These are phyloP conservation scores for Tyto alba DNA, from an alignment of 2,113 vertebrate genomes.

Conservation along the genomic window DNA sequence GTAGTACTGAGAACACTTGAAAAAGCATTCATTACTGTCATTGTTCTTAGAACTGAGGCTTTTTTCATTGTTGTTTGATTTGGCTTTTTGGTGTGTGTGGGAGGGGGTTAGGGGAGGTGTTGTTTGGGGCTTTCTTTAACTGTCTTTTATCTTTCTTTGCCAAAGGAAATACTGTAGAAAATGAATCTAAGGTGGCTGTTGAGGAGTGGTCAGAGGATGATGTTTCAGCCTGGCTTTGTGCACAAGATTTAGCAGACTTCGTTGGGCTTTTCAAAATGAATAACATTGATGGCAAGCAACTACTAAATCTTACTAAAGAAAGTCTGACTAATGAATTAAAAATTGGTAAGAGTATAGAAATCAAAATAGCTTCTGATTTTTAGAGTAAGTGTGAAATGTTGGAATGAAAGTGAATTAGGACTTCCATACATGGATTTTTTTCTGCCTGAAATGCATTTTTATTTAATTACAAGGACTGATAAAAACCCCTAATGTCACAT, in stretches of 20 bases:
- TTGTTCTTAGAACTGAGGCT: not conserved
- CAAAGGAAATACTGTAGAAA: conserved; percentile 65
- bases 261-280: conserved; percentile 77
- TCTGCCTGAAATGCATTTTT: not conserved
- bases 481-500: not conserved
- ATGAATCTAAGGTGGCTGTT: conserved; percentile 57
- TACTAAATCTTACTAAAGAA: conserved; percentile 81
- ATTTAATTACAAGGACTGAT: not conserved
- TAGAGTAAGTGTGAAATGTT: not conserved
- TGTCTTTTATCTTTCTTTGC: conserved; percentile 46
- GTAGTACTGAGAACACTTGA: not conserved
- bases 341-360: conserved; percentile 77
- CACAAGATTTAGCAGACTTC: conserved; percentile 75
- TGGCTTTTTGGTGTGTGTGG: no score
- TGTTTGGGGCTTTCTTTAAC: not conserved
- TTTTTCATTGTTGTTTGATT: not conserved
- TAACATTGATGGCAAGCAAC: conserved; percentile 84
- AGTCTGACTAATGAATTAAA: conserved; percentile 79
- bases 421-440: not conserved
- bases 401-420: not conserved
- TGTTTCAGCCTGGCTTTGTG: conserved; percentile 79
- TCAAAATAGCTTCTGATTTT: not conserved
- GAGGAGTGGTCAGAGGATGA: conserved; percentile 89
- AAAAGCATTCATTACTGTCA: not conserved
- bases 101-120: accelerated